Evolutionary conservation across 2,888 invertebrate genomes (phyloP).

Genomic region (Drosophila seclusa): DNA sequence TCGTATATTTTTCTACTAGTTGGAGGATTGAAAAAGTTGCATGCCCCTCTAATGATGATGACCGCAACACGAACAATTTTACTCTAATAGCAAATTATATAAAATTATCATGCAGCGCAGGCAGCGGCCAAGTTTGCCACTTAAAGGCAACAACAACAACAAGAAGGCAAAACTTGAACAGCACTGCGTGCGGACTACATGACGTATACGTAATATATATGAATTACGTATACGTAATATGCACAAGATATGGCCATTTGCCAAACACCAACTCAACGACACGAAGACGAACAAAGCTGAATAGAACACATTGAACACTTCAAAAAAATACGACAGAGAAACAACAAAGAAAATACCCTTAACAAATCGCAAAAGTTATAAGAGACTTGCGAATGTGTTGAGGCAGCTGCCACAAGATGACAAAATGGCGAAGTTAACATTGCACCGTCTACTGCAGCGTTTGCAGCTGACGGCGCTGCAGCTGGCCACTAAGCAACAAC

Average conservation of each 20-base stretch:
- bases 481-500: conserved; percentile 53
- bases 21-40: conserved; percentile 5
- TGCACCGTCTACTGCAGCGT: conserved; percentile 68
- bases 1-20: conserved; percentile 36
- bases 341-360: conserved; percentile 12
- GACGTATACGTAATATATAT: conserved; percentile 66
- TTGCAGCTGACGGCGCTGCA: conserved; percentile 71
- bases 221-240: conserved; percentile 59
- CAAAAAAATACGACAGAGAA: neutral
- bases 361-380: conserved; percentile 70
- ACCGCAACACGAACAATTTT: conserved; percentile 52
- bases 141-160: conserved; percentile 46
- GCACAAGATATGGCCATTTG: conserved; percentile 62
- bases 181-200: conserved; percentile 55
- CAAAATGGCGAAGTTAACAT: conserved; percentile 77
- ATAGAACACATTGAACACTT: conserved; percentile 18
- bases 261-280: conserved; percentile 34
- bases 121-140: conserved; percentile 68
- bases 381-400: conserved; percentile 57
- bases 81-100: conserved; percentile 69
- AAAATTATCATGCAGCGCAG: conserved; percentile 78
- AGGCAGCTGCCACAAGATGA: conserved; percentile 62
- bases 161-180: conserved; percentile 43
- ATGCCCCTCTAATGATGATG: conserved; percentile 36
- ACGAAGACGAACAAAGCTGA: conserved; percentile 14